phyloP scores from a whole-genome alignment of 1,140 invertebrate species.

The Alviniconcha marisindica region DNA sequence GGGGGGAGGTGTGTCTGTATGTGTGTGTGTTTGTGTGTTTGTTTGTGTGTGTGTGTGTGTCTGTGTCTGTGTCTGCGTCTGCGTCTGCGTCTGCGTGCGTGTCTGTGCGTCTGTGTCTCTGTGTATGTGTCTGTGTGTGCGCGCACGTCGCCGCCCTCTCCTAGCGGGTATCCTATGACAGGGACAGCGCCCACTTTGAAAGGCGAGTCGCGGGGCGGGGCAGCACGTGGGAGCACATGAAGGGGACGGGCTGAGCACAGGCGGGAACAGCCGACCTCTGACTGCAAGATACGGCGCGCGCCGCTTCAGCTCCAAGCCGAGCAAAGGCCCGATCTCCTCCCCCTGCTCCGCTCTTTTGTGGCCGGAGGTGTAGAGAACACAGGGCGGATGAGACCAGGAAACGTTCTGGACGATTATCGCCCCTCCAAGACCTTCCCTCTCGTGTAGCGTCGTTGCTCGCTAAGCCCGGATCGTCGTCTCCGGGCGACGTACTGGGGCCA shows the following conservation, averaged over 20 bases:
- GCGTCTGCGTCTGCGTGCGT: background rate
- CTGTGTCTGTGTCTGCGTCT: too few relatives aligned
- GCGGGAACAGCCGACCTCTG: background rate
- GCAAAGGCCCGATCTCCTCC: background rate
- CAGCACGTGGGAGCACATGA: slow-evolving; percentile 13
- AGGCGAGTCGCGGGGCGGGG: background rate
- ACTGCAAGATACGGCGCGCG: background rate
- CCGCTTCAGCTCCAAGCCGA: background rate
- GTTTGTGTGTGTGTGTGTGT: background rate
- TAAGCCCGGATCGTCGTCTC: slow-evolving; percentile 12
- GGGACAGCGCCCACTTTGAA: background rate
- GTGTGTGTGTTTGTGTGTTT: background rate
- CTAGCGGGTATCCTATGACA: background rate
- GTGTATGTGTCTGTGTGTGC: too few relatives aligned
- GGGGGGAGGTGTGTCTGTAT: background rate
- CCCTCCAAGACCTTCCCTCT: background rate
- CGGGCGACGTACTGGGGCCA: slow-evolving; percentile 14
- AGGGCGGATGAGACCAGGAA: slow-evolving; percentile 18
- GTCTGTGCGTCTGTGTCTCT: background rate
- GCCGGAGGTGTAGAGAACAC: background rate
- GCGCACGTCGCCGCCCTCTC: too few relatives aligned
- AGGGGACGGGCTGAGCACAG: background rate
- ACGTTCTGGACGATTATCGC: slow-evolving; percentile 29
- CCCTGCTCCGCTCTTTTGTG: slow-evolving; percentile 6
- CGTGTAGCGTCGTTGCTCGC: background rate